A percentile compares a stretch with the other conserved stretches of the same genome.
These are phyloP conservation scores for Chalcis sispes DNA, from an alignment of 2,888 invertebrate species.

Conservation along the genomic window DNA sequence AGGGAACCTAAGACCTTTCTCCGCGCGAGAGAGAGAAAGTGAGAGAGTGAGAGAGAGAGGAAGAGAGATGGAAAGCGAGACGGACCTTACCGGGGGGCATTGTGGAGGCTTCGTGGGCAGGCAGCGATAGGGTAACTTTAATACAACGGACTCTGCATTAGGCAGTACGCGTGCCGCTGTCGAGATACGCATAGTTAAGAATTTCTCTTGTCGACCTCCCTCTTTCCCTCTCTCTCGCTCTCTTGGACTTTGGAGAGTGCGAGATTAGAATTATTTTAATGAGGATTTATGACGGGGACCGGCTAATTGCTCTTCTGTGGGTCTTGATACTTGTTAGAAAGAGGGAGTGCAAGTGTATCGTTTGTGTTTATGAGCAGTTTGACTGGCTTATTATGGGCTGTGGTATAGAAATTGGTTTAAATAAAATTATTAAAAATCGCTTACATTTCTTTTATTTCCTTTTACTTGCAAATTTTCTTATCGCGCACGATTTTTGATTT, in stretches of 20 bases:
- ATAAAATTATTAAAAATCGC: no score
- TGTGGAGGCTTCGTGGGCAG: conserved; percentile 63
- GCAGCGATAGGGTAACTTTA: conserved; percentile 30
- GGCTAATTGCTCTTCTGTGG: conserved; percentile 35
- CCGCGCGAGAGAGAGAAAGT: no score
- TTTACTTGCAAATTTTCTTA: no score
- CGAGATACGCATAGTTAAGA: conserved; percentile 46
- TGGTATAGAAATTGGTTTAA: no score
- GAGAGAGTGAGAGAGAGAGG: conserved; percentile 9
- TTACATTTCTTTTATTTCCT: no score
- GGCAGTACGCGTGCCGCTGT: neutral
- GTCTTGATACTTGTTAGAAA: neutral
- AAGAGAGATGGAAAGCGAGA: conserved; percentile 12
- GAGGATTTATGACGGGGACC: conserved; percentile 44
- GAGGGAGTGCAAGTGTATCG: no score
- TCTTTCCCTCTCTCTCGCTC: conserved; percentile 20
- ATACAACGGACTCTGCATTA: neutral
- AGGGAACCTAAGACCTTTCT: no score
- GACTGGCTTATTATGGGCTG: no score
- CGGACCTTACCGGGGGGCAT: conserved; percentile 62
- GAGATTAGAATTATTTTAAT: conserved; percentile 58
- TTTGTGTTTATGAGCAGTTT: no score
- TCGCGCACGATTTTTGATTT: no score
- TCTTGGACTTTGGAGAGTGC: conserved; percentile 42
- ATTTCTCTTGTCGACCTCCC: no score